Base-by-base conservation (phyloP, 2,888 invertebrate genomes). In the Hermaeophaga mercurialis region DNA sequence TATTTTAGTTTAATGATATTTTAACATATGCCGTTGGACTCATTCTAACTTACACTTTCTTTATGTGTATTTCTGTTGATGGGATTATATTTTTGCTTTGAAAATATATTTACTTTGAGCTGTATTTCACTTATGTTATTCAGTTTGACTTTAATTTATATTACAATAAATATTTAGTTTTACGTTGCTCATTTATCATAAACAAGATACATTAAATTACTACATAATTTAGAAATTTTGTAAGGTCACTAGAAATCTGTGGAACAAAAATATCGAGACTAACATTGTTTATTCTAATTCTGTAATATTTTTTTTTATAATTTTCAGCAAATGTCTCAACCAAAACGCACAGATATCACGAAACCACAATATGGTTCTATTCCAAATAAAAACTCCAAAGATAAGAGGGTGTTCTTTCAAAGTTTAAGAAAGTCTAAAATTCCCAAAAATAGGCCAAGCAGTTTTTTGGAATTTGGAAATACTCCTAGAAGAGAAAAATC, bases 261-360 rank as follows among this genome's bases (percentile, higher is more conserved):
- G n/a, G n/a, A n/a, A n/a, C n/a, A n/a, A n/a, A n/a, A n/a, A n/a
- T n/a, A n/a, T n/a, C n/a, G n/a, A n/a, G n/a, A n/a, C n/a, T n/a
- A n/a, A n/a, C n/a, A n/a, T n/a, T n/a, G n/a, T n/a, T n/a, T n/a
- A n/a, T n/a, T n/a, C n/a, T n/a, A n/a, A n/a, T n/a, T n/a, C n/a
- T n/a, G n/a, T n/a, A n/a, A n/a, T n/a, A n/a, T n/a, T n/a, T n/a
- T n/a, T n/a, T 26, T 26, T 26, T 9, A 26, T 26, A 8, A 8
- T 26, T 50, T 50, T 41, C 12, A 52, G 52, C 52, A 52, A 52
- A 52, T 52, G 52, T 24, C 43, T 17, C 34, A 43, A 4, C 15
- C 9, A 22, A 24, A 12, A n/a, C 22, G 24, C 7, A 12, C 11
- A 1, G 9, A 36, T 8, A 15, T 5, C 24, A 3, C 41, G 34